Conservation (phyloP, 2,888 invertebrate species). For the Cremastobaeus sp. region DNA sequence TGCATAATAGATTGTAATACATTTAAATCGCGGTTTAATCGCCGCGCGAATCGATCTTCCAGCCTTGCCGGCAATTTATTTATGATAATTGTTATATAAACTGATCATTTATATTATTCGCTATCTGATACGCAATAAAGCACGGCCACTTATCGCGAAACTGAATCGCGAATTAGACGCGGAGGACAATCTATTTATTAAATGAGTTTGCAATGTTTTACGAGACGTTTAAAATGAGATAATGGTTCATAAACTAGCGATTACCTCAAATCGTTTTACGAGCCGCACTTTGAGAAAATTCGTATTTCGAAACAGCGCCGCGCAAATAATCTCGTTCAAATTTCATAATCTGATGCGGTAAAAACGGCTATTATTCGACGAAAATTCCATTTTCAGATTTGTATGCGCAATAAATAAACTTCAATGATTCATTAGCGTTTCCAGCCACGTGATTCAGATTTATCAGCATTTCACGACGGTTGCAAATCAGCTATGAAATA, state of each 20-base stretch:
- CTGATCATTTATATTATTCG: neutral
- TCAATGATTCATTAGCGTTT: too few relatives aligned
- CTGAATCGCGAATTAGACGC: conserved; percentile 1
- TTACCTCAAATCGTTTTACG: neutral
- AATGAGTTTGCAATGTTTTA: neutral
- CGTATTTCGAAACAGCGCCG: too few relatives aligned
- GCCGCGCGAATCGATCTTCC: neutral
- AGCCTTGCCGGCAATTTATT: too few relatives aligned
- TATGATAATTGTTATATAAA: neutral
- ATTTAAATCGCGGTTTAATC: neutral
- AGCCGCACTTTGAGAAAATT: too few relatives aligned
- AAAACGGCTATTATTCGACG: too few relatives aligned
- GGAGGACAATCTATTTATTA: conserved; percentile 1
- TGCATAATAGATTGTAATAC: conserved; percentile 1
- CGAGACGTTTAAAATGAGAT: conserved; percentile 7
- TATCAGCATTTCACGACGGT: too few relatives aligned
- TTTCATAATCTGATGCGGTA: too few relatives aligned
- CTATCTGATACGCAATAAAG: neutral
- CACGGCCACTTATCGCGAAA: neutral
- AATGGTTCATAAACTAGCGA: neutral
- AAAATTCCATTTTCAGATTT: too few relatives aligned
- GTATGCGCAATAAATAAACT: too few relatives aligned
- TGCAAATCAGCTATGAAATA: too few relatives aligned
- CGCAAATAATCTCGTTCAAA: too few relatives aligned
- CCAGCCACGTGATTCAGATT: too few relatives aligned